Evolutionary conservation across 2,113 vertebrate genomes (phyloP), one percentile per base, ranked within the genome.

Genomic region (Ochotona princeps): DNA sequence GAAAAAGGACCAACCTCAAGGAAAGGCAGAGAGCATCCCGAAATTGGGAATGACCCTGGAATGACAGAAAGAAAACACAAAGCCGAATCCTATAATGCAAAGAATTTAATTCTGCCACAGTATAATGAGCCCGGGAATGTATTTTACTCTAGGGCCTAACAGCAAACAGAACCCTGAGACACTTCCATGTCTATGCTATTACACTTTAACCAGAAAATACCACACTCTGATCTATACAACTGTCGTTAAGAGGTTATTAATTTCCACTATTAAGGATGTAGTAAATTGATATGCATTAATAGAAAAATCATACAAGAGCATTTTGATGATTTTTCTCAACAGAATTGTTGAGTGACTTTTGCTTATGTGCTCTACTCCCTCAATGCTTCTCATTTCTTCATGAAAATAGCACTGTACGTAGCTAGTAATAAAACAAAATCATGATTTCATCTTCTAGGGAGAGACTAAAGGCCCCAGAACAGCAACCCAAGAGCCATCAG

Each of bases 241-340:
- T 38, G 1, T 12, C 21, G 26, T 81, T 35, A 67, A 49, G 30
- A 30, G 63, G 9, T 15, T 60, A 5, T 35, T 57, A 13, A 47
- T 90, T 69, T 61, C 70, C 30, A 38, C 65, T 75, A 14, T 11
- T 75, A 35, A 70, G n/a, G 76, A 18, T 73, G 15, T 54, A 14
- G 30, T 47, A 9, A 83, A 69, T 38, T 28, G 20, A 44, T 47
- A 67, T 1, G 35, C 20, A 67, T 35, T 7, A 7, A 61, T 30
- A 23, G 9, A 88, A 67, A 94, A 25, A 4, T 28, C 60, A 80
- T n/a, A n/a, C 13, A 82, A 63, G 28, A 30, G 49, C 4, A 18
- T 93, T 69, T 72, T 47, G 80, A 21, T 54, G 67, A 13, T 20
- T 90, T 87, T 79, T 88, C 65, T 49, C 66, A 76, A 72, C 20